A percentile compares a stretch with the other conserved stretches of the same genome.
Conservation (phyloP, 2,888 invertebrate genomes). For the Patella ulyssiponensis region DNA sequence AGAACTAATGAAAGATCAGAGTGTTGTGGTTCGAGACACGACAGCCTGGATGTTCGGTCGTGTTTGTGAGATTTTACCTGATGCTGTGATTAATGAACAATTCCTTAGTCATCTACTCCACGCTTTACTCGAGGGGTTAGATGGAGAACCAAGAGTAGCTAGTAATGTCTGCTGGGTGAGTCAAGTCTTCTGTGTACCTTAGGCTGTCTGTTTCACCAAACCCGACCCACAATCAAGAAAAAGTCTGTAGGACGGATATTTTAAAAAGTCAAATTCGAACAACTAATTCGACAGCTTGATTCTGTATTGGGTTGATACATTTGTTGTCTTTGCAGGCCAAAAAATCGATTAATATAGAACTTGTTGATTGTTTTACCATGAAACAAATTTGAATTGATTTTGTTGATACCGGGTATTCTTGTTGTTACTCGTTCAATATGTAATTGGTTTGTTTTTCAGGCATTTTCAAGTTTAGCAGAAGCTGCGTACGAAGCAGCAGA, state of each 20-base stretch:
- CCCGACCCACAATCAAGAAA: no score
- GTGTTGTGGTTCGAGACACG: slow-evolving; percentile 95
- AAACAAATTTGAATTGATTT: no score
- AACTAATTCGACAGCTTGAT: no score
- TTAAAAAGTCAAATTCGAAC: no score
- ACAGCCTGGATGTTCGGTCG: slow-evolving; percentile 98
- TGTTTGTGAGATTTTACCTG: slow-evolving; percentile 97
- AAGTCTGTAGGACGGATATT: no score
- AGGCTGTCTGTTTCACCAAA: no score
- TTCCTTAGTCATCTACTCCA: slow-evolving; percentile 82
- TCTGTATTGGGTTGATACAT: no score
- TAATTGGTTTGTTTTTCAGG: slow-evolving; percentile 65
- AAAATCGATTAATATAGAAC: no score
- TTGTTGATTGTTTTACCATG: no score
- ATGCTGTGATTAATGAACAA: slow-evolving; percentile 89
- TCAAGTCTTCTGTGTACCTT: neutral
- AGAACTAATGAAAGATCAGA: slow-evolving; percentile 92
- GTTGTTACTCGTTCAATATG: no score
- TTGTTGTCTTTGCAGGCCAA: no score
- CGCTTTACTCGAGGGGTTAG: slow-evolving; percentile 80
- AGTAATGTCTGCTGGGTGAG: slow-evolving; percentile 97
- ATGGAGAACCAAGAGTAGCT: slow-evolving; percentile 93
- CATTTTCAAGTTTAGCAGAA: slow-evolving; percentile 95
- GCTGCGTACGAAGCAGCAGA: slow-evolving; percentile 93
- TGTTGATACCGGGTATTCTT: no score